Base-by-base conservation (phyloP, 1,140 invertebrate species). In the Scaptomyza graminum region DNA sequence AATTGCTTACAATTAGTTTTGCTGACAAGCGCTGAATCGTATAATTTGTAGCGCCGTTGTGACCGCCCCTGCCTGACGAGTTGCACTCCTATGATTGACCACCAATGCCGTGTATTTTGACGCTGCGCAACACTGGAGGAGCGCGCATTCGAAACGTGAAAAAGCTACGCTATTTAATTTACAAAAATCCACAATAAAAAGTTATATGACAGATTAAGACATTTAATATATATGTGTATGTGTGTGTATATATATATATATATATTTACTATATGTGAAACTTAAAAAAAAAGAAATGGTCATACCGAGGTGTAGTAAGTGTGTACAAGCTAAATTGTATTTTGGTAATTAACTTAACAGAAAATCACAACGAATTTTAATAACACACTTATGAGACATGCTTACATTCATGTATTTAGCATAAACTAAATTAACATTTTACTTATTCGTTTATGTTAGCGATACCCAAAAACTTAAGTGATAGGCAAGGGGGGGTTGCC, bases 341-440 rank as follows among this genome's bases (percentile, higher is more conserved):
- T 81, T 78, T 71, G 51, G 60, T 75, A 66, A 62, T 64, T 62
- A 74, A 68, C 50, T 59, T 75, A 79, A 83, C 46, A 62, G 8
- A 60, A 87, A 87, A 85, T 85, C 81, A 84, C 82, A 87, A 69
- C 44, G 74, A 85, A 82, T 78, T 69, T 78, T 72, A 81, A 81
- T 84, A 85, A 85, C 80, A 84, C 82, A 85, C 67, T 82, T 47
- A 22, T 22, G 18, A 25, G 55, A 59, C 31, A 68, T 73, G 34
- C 54, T 68, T 28, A 22, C 15, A 28, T 67, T 34, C 49, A 41
- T 50, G 52, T 60, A 57, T 61, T 67, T 71, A 44, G 59, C 66
- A 72, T 55, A 16, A 49, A 67, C 66, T 81, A 76, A 72, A 71
- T 22, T 22, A 22, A 3, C 18, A 22, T 22, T 3, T 22, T 3